Evolutionary conservation across 1,140 invertebrate species (phyloP).

Genomic region (Drosophila sp.): DNA sequence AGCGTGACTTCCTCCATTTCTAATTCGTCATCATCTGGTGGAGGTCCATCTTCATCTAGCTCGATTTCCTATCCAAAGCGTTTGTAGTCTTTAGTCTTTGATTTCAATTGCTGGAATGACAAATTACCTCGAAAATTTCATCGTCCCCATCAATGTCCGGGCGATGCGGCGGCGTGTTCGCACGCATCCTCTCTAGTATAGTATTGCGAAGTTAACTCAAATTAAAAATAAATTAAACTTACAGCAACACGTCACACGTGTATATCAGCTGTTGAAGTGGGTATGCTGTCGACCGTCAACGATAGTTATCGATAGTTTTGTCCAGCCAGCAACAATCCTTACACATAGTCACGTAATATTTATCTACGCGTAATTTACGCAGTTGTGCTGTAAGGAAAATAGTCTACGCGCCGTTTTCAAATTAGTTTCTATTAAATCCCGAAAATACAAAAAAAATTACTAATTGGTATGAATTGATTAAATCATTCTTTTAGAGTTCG

Average conservation of each 20-base stretch:
- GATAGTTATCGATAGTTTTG: not conserved
- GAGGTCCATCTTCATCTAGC: conserved; percentile 41
- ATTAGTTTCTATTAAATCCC: not conserved
- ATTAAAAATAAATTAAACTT: not conserved
- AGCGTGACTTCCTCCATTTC: conserved; percentile 75
- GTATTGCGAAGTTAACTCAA: conserved; percentile 20
- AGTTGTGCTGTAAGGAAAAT: not conserved
- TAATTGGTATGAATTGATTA: not conserved
- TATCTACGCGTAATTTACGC: not conserved
- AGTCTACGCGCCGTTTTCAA: not conserved
- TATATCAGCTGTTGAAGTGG: not conserved
- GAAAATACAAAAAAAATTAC: not conserved
- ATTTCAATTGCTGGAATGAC: not conserved
- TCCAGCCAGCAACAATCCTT: not conserved
- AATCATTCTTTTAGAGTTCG: not conserved
- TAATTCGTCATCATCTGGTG: conserved; percentile 59
- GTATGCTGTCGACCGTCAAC: not conserved
- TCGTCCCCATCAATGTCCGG: conserved; percentile 67
- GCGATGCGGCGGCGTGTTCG: conserved; percentile 74
- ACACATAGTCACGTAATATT: not conserved
- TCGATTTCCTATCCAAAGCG: conserved; percentile 40
- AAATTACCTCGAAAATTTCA: conserved; percentile 47
- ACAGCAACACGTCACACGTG: conserved; percentile 31
- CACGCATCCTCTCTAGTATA: conserved; percentile 48
- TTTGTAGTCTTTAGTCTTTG: not conserved